phyloP scores from a whole-genome alignment of 2,797 vertebrate species.

The Melanotaenia trifasciata region DNA sequence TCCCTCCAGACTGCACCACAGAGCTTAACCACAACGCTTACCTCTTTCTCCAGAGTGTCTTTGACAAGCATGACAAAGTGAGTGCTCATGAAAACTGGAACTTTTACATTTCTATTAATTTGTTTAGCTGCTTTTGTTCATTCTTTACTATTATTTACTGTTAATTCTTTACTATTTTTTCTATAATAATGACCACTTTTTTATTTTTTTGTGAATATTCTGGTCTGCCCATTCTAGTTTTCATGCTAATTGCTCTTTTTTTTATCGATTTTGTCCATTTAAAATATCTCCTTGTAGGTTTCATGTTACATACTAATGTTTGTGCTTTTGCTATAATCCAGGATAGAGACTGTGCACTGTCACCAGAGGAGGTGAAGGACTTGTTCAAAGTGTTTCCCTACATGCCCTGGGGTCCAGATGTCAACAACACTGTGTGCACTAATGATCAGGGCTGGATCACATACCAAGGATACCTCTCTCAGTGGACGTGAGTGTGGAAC shows the following conservation, averaged over 20 bases:
- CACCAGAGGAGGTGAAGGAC: slow-evolving; percentile 95
- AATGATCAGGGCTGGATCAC: slow-evolving; percentile 98
- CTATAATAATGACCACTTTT: too few species aligned
- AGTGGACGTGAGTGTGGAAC: slow-evolving; percentile 93
- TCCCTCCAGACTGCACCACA: slow-evolving; percentile 94
- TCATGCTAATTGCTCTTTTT: not conserved
- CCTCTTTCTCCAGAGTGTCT: slow-evolving; percentile 97
- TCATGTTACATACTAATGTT: not conserved
- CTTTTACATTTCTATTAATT: not conserved
- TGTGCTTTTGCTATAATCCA: slow-evolving; percentile 58
- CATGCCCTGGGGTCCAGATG: slow-evolving; percentile 98
- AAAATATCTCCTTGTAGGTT: not conserved
- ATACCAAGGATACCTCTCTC: slow-evolving; percentile 97
- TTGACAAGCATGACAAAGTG: slow-evolving; percentile 99
- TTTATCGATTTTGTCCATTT: not conserved
- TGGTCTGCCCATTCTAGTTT: not conserved
- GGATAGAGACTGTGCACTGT: slow-evolving; percentile 97
- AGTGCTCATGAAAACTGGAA: slow-evolving; percentile 53
- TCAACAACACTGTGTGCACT: slow-evolving; percentile 96
- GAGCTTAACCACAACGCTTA: slow-evolving; percentile 98
- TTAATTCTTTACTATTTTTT: not conserved
- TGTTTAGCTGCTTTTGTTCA: not conserved
- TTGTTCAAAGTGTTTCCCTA: slow-evolving; percentile 98
- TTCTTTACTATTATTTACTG: not conserved
- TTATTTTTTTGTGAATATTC: not conserved